Percentiles rank a stretch among this genome's conserved stretches.
These are phyloP conservation scores for Bolinopsis microptera DNA, from an alignment of 37 sponge, comb jelly and placozoan genomes.

Conservation along the genomic window DNA sequence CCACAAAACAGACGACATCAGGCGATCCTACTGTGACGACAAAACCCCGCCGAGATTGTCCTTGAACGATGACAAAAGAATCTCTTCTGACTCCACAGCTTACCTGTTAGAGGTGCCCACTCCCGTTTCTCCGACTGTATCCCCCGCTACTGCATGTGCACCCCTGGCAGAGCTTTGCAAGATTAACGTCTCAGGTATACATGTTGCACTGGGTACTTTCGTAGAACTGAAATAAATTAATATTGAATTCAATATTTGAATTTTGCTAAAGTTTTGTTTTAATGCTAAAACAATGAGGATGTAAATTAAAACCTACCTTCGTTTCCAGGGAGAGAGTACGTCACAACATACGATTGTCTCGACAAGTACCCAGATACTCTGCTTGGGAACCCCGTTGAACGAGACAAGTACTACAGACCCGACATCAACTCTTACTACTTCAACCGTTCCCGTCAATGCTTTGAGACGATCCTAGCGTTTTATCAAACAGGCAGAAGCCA, in stretches of 20 bases:
- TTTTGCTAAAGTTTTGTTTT: too few species aligned
- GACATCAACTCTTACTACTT: conserved; percentile 32
- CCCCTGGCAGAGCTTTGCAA: background rate
- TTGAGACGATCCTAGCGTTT: conserved; percentile 13
- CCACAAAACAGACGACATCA: background rate
- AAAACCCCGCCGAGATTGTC: background rate
- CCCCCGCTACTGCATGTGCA: background rate
- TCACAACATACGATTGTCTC: conserved; percentile 26
- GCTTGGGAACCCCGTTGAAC: background rate
- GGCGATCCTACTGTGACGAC: background rate
- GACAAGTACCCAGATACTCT: background rate
- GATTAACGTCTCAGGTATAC: background rate
- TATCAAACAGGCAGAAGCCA: background rate
- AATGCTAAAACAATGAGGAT: too few species aligned
- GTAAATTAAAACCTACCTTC: too few species aligned
- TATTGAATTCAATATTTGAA: too few species aligned
- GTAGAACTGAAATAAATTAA: background rate
- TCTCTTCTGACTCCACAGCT: background rate
- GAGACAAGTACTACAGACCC: background rate
- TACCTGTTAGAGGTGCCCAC: background rate
- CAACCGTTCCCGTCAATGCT: background rate
- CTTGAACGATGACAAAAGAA: background rate
- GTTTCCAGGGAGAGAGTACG: background rate
- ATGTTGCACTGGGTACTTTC: too few species aligned
- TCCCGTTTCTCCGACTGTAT: background rate